Base-by-base conservation (phyloP, 2,888 invertebrate species). In the Tyria jacobaeae region DNA sequence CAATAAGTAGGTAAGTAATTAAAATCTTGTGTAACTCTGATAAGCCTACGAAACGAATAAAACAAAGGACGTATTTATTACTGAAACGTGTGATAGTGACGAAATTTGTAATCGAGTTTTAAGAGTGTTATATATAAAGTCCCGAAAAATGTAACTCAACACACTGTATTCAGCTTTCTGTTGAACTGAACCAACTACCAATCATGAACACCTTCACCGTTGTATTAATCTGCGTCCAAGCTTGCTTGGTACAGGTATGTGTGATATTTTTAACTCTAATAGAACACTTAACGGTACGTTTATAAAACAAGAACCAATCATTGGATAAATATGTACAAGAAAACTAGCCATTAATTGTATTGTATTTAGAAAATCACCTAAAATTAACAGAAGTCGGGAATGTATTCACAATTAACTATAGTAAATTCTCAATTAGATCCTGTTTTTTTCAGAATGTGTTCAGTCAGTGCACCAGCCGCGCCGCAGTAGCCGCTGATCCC, bases 401-500 rank as follows among this genome's bases (percentile, higher is more conserved):
- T 31, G 27, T 31, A 31, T n/a, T n/a, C n/a, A 31, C 7, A 31
- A 6, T 31, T 31, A 31, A 1, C 6, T 7, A 1, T 6, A 0
- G 27, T 6, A 31, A 2, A 2, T 31, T 31, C 7, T 4, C 0
- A 31, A 6, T 4, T 31, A 14, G 5, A 10, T 14, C 27, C 14
- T 5, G 17, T 41, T 21, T 35, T 17, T 57, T 37, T n/a, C 14
- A 34, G 31, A 34, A 17, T 17, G 51, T 44, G 5, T 37, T 49
- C 27, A 12, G 57, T 6, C 57, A 57, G 25, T 57, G 56, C 24
- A 57, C 49, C 57, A 57, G 49, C 49, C 39, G 27, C 7, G 75
- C 66, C n/a, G 80, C 78, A n/a, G 73, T 71, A 14, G 80, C 81
- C 14, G 76, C 76, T 57, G 57, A 81, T 63, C 75, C n/a, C 17